Conservation (phyloP, 2,888 invertebrate genomes). For the Ctenicera cuprea region DNA sequence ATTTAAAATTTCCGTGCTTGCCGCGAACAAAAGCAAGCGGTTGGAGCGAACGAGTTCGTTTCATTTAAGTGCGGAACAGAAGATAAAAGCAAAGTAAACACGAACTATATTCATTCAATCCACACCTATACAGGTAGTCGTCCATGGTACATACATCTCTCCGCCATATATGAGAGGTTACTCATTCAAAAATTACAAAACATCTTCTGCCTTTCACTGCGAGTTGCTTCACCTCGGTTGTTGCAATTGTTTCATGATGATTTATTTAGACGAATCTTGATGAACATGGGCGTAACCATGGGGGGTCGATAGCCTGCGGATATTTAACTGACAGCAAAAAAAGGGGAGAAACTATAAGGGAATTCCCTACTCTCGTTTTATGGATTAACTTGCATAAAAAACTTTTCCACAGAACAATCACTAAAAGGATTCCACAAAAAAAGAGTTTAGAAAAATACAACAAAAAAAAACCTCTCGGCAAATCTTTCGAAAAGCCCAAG, state of each 20-base stretch:
- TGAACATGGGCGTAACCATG: neutral
- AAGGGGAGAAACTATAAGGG: too few relatives aligned
- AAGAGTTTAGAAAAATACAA: too few relatives aligned
- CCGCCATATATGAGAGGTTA: neutral
- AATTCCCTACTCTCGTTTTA: too few relatives aligned
- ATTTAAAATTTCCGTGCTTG: slow-evolving; percentile 22
- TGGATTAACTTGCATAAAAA: too few relatives aligned
- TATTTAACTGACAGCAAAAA: too few relatives aligned
- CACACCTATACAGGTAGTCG: slow-evolving; percentile 10
- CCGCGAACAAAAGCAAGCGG: neutral
- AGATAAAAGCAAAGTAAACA: slow-evolving; percentile 24
- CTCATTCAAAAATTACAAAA: slow-evolving; percentile 9
- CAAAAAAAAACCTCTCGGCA: too few relatives aligned
- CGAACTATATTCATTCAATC: slow-evolving; percentile 23
- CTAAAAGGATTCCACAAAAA: too few relatives aligned
- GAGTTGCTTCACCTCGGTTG: slow-evolving; percentile 24
- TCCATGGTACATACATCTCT: neutral
- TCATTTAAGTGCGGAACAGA: neutral
- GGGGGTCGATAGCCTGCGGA: too few relatives aligned
- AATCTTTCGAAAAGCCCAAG: too few relatives aligned
- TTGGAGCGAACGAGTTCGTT: neutral
- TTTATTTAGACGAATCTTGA: slow-evolving; percentile 9
- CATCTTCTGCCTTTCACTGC: slow-evolving; percentile 19
- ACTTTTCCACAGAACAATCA: too few relatives aligned
- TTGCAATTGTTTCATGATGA: slow-evolving; percentile 19